These are phyloP conservation scores for Calliopum simillimum DNA, from an alignment of 2,888 invertebrate species.

Conservation along the genomic window DNA sequence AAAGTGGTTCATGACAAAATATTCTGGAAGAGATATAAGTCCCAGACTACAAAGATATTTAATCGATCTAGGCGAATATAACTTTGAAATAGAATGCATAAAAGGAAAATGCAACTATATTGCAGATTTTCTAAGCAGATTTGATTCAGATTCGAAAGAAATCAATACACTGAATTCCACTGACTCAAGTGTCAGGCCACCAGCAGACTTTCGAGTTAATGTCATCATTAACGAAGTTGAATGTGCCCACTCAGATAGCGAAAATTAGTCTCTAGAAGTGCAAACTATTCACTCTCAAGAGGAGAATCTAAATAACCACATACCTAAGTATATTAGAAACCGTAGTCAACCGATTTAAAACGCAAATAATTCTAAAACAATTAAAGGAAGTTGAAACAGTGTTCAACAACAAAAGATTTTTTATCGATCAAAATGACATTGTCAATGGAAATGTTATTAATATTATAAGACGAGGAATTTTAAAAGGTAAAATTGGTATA, in stretches of 20 bases:
- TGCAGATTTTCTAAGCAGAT: conserved; percentile 34
- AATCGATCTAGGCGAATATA: conserved; percentile 52
- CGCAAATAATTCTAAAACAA: conserved; percentile 20
- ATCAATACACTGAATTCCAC: no score
- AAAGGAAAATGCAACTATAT: conserved; percentile 32
- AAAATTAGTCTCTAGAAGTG: neutral
- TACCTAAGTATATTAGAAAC: conserved; percentile 16
- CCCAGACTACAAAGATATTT: conserved; percentile 53
- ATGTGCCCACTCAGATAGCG: neutral
- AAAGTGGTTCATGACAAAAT: conserved; percentile 42
- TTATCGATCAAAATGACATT: conserved; percentile 32
- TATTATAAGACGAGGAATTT: conserved; percentile 7
- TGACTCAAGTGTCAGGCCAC: no score
- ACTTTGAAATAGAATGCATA: conserved; percentile 48
- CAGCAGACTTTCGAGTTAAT: no score
- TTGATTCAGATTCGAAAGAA: conserved; percentile 37
- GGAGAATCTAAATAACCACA: conserved; percentile 1
- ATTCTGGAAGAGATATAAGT: conserved; percentile 47
- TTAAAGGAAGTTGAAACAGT: neutral
- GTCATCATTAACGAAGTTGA: conserved; percentile 29
- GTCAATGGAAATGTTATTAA: conserved; percentile 10
- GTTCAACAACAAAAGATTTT: conserved; percentile 24
- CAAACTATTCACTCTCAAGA: conserved; percentile 21
- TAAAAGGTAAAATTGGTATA: conserved; percentile 20
- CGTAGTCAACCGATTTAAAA: conserved; percentile 18